phyloP scores from a whole-genome alignment of 2,888 invertebrate genomes.

The Platycnemis pennipes region DNA sequence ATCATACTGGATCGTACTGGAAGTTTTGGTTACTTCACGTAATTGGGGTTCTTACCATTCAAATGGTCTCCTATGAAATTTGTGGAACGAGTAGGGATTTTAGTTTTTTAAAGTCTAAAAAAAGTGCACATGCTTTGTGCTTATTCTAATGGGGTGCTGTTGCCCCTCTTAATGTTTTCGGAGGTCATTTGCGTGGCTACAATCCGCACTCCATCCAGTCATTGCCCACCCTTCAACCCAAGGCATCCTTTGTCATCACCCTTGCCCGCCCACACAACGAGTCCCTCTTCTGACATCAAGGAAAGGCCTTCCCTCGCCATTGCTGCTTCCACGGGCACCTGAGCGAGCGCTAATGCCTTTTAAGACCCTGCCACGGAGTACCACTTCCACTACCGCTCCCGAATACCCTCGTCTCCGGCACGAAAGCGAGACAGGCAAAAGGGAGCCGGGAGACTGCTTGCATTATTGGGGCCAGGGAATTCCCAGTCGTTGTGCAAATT shows the following conservation, averaged over 20 bases:
- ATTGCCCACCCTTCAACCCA: not conserved
- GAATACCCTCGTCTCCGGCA: not conserved
- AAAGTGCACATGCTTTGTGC: too few relatives aligned
- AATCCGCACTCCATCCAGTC: not conserved
- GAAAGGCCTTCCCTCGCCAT: not conserved
- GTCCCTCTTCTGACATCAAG: not conserved
- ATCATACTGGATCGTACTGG: too few relatives aligned
- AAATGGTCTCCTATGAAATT: too few relatives aligned
- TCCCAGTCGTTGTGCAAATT: constrained; percentile 22
- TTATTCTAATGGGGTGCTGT: not conserved
- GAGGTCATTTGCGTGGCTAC: not conserved
- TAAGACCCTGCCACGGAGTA: not conserved
- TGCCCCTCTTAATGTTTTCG: not conserved
- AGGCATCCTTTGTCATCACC: not conserved
- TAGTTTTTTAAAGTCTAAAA: too few relatives aligned
- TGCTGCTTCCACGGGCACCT: constrained; percentile 42
- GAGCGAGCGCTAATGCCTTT: constrained; percentile 53
- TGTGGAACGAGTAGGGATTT: too few relatives aligned
- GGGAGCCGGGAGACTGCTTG: not conserved
- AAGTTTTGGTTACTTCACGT: too few relatives aligned
- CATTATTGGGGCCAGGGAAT: constrained; percentile 27
- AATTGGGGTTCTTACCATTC: too few relatives aligned
- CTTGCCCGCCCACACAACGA: not conserved
- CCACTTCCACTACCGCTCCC: not conserved
- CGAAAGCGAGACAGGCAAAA: not conserved